These are phyloP conservation scores for Lochmaea capreae DNA, from an alignment of 2,888 invertebrate genomes.

Conservation along the genomic window DNA sequence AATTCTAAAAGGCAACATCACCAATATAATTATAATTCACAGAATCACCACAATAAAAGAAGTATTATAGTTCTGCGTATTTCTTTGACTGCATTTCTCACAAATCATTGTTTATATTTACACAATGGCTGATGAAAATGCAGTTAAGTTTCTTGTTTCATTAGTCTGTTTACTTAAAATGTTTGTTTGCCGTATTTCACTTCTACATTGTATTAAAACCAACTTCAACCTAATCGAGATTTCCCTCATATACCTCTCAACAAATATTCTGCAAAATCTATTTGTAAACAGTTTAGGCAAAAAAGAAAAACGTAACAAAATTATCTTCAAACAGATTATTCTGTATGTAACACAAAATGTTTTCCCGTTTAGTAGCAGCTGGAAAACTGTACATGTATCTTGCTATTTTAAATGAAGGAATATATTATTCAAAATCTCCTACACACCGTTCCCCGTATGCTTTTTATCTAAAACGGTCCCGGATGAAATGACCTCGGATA, in stretches of 20 bases:
- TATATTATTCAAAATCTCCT: neutral
- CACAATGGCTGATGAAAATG: too few species aligned
- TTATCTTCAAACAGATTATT: neutral
- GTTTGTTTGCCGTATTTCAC: too few species aligned
- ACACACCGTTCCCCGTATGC: neutral
- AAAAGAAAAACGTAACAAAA: neutral
- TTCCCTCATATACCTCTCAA: neutral
- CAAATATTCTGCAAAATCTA: neutral
- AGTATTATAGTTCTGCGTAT: too few species aligned
- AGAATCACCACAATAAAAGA: too few species aligned
- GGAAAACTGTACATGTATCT: neutral
- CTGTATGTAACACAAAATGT: neutral
- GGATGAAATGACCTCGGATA: neutral
- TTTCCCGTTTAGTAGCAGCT: neutral
- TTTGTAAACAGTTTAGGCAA: neutral
- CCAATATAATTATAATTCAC: too few species aligned
- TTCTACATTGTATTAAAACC: neutral
- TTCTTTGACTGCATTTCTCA: too few species aligned
- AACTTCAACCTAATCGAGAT: neutral
- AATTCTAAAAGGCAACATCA: too few species aligned
- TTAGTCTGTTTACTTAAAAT: too few species aligned
- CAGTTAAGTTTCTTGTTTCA: too few species aligned
- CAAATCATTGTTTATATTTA: too few species aligned
- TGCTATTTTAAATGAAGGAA: neutral
- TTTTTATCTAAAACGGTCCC: conserved; percentile 1